phyloP scores from a whole-genome alignment of 2,888 invertebrate genomes.

The Platynereis dumerilii region DNA sequence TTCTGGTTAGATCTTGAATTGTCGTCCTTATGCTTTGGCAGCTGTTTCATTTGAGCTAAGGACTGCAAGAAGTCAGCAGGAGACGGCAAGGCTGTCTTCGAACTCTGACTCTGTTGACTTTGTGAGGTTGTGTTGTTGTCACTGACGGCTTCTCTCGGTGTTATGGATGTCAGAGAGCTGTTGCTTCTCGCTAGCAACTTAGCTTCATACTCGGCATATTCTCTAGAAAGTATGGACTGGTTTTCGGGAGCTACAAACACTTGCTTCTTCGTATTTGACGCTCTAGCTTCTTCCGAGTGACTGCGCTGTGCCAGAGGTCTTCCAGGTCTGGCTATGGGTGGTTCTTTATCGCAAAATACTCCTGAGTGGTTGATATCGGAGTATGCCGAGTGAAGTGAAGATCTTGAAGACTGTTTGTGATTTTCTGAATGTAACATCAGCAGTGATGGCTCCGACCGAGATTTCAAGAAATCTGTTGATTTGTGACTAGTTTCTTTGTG shows the following conservation, averaged over 20 bases:
- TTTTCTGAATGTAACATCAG: neutral
- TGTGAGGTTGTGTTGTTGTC: neutral
- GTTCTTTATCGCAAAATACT: too few species aligned
- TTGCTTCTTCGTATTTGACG: too few species aligned
- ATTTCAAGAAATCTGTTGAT: neutral
- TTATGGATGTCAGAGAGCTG: too few species aligned
- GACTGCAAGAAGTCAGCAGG: conserved; percentile 4
- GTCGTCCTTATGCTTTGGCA: neutral
- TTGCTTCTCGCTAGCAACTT: too few species aligned
- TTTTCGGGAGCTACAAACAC: too few species aligned
- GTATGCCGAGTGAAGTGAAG: too few species aligned
- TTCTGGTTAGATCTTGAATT: neutral
- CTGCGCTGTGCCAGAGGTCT: too few species aligned
- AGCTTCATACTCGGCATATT: too few species aligned
- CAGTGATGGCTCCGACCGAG: neutral
- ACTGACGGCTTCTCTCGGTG: neutral
- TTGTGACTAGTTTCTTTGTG: neutral
- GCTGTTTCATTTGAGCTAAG: neutral
- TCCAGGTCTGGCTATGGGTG: too few species aligned
- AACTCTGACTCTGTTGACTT: neutral
- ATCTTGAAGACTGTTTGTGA: neutral
- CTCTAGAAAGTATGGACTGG: too few species aligned
- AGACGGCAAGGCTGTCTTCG: neutral
- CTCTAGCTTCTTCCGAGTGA: too few species aligned
- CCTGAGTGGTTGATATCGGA: too few species aligned